phyloP scores from a whole-genome alignment of 2,797 vertebrate genomes.

The Arctocebus calabarensis region DNA sequence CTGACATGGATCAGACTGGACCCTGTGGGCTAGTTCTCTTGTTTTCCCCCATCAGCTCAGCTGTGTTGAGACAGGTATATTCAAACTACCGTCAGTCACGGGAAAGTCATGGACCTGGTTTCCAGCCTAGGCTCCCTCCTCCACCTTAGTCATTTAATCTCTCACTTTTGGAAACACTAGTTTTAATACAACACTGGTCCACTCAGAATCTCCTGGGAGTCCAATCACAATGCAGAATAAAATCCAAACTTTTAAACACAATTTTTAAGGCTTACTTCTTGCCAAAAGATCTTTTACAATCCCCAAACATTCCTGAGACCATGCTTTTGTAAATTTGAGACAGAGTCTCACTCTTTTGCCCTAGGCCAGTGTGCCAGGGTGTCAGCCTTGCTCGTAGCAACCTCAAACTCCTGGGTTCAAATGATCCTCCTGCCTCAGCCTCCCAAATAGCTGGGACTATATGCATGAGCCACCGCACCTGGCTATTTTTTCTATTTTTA shows the following conservation, averaged over 20 bases:
- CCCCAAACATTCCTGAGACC: not conserved
- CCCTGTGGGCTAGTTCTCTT: not conserved
- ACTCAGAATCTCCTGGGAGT: constrained; percentile 3
- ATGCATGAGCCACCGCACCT: too few relatives aligned
- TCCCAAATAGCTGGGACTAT: too few relatives aligned
- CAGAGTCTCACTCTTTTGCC: too few relatives aligned
- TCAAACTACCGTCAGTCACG: not conserved
- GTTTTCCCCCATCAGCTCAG: not conserved
- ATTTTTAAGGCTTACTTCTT: constrained; percentile 15
- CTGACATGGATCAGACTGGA: not conserved
- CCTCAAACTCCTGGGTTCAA: too few relatives aligned
- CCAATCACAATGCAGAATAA: constrained; percentile 36
- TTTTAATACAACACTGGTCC: not conserved
- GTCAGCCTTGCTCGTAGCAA: too few relatives aligned
- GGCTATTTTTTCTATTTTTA: too few relatives aligned
- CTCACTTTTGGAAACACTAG: constrained; percentile 33
- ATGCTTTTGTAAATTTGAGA: not conserved
- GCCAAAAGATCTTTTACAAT: constrained; percentile 14
- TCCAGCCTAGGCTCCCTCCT: not conserved
- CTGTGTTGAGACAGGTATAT: not conserved
- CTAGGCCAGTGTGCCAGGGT: too few relatives aligned
- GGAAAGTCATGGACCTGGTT: not conserved
- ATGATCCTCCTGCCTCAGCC: too few relatives aligned
- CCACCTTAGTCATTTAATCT: not conserved
- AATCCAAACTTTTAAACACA: constrained; percentile 35